Evolutionary conservation across 1,140 invertebrate species (phyloP).

Genomic region (Cydia strobilella): DNA sequence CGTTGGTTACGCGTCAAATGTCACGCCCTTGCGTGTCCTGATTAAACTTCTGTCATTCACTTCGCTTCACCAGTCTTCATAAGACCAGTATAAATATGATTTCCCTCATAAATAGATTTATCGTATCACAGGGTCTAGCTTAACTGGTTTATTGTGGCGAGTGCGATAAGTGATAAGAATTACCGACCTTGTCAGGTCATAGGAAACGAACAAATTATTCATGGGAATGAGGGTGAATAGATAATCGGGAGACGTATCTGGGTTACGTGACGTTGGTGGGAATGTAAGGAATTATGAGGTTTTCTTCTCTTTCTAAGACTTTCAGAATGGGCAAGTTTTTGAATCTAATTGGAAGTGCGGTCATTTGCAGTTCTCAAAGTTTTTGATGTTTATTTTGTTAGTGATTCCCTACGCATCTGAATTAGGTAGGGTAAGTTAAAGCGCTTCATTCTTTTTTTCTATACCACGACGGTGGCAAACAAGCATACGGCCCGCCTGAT

Average conservation of each 20-base stretch:
- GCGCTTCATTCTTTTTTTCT: too few species aligned
- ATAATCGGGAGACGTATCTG: constrained; percentile 4
- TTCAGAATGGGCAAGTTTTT: not conserved
- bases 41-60: constrained; percentile 7
- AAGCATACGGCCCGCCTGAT: too few species aligned
- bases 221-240: not conserved
- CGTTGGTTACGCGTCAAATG: constrained; percentile 9
- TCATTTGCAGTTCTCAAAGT: too few species aligned
- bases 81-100: not conserved
- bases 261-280: constrained; percentile 1
- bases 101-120: not conserved
- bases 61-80: not conserved
- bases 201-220: constrained; percentile 21
- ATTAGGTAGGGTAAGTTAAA: too few species aligned
- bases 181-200: not conserved
- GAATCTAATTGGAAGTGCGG: too few species aligned
- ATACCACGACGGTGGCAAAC: too few species aligned
- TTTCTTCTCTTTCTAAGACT: not conserved
- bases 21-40: constrained; percentile 25
- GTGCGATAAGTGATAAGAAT: not conserved
- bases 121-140: not conserved
- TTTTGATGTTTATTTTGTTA: too few species aligned
- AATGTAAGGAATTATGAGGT: not conserved
- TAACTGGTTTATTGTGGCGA: not conserved
- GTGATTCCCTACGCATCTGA: too few species aligned